phyloP scores from a whole-genome alignment of 2,113 vertebrate species.

The Sander vitreus region DNA sequence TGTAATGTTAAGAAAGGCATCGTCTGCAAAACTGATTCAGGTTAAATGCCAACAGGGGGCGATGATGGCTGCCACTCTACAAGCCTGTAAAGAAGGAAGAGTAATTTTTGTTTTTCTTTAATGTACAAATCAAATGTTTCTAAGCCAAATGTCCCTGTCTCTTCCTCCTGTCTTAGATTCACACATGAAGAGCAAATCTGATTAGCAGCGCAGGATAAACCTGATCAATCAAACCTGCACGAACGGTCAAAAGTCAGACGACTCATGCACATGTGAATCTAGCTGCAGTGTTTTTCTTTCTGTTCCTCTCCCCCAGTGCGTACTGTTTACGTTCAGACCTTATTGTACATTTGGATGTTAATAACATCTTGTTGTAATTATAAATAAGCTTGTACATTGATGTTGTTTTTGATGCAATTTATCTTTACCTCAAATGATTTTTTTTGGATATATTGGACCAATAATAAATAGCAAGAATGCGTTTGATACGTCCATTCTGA shows the following conservation, averaged over 20 bases:
- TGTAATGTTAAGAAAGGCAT: not conserved
- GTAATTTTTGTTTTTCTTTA: not conserved
- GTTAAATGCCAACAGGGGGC: not conserved
- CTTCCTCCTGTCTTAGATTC: constrained; percentile 59
- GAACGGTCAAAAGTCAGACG: not conserved
- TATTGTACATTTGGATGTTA: constrained; percentile 77
- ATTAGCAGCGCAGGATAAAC: constrained; percentile 12
- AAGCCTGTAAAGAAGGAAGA: not conserved
- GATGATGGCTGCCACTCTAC: not conserved
- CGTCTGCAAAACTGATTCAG: constrained; percentile 5
- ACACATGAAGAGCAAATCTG: constrained; percentile 20
- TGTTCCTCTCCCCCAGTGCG: constrained; percentile 75
- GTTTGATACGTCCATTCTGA: constrained; percentile 49
- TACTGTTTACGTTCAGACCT: constrained; percentile 84
- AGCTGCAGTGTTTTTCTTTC: constrained; percentile 13
- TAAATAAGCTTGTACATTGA: constrained; percentile 86
- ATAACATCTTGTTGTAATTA: constrained; percentile 76
- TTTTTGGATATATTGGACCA: constrained; percentile 91
- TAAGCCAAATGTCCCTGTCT: constrained; percentile 64
- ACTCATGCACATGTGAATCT: constrained; percentile 12
- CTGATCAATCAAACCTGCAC: constrained; percentile 27
- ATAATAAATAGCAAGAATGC: constrained; percentile 82
- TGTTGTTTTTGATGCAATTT: constrained; percentile 83
- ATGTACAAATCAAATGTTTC: constrained; percentile 54
- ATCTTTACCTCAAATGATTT: constrained; percentile 90